Conservation (phyloP, 2,888 invertebrate species). For the Lysandra coridon region DNA sequence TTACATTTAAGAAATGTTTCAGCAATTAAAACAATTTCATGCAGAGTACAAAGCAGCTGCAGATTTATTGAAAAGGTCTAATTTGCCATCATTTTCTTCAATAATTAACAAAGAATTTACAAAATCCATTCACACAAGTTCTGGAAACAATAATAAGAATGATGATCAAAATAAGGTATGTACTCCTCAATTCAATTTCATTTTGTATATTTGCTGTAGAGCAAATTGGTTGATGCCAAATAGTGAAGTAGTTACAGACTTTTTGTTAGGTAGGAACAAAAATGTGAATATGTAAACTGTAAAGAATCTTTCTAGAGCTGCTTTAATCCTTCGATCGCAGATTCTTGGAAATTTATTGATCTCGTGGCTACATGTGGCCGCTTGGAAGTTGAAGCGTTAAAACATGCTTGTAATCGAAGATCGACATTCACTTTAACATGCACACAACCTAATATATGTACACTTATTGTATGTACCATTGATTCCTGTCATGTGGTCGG, state of each 20-base stretch:
- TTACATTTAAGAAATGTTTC: slow-evolving; percentile 32
- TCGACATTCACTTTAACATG: background rate
- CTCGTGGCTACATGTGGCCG: too few species aligned
- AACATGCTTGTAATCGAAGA: too few species aligned
- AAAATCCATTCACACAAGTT: slow-evolving; percentile 56
- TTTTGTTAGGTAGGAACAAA: background rate
- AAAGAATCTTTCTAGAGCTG: too few species aligned
- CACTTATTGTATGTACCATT: background rate
- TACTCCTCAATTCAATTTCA: background rate
- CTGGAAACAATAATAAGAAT: slow-evolving; percentile 47
- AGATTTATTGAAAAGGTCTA: slow-evolving; percentile 75
- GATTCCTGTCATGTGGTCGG: too few species aligned
- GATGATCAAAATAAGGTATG: slow-evolving; percentile 55
- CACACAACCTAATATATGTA: too few species aligned
- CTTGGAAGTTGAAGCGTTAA: too few species aligned
- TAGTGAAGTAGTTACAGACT: too few species aligned
- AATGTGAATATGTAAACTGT: too few species aligned
- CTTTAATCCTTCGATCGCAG: too few species aligned
- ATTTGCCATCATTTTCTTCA: slow-evolving; percentile 59
- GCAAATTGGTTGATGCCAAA: too few species aligned
- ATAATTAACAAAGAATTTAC: slow-evolving; percentile 44
- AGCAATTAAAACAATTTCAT: slow-evolving; percentile 61
- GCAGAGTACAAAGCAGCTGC: slow-evolving; percentile 81
- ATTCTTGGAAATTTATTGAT: too few species aligned
- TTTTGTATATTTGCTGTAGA: background rate